Conservation (phyloP, 1,140 invertebrate genomes). For the Daktulosphaira vitifoliae region DNA sequence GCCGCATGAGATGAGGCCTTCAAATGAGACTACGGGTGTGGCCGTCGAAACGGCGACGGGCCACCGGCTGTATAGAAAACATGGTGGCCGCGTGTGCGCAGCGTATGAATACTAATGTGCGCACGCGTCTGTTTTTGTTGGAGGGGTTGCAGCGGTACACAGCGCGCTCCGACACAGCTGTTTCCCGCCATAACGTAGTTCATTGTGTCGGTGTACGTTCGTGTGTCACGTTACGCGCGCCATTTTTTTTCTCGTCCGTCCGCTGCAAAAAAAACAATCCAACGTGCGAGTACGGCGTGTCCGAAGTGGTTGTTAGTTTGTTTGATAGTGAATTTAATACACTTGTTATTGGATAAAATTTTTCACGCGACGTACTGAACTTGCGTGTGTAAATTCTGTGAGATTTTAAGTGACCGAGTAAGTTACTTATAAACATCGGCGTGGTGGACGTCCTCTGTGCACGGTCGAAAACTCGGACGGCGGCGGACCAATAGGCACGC, state of each 20-base stretch:
- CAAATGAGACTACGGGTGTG: no score
- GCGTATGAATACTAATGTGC: conserved; percentile 17
- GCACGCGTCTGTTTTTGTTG: neutral
- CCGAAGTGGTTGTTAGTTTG: conserved; percentile 29
- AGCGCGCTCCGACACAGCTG: conserved; percentile 27
- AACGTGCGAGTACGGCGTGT: neutral
- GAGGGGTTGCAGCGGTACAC: conserved; percentile 3
- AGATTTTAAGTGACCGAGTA: no score
- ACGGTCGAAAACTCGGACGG: neutral
- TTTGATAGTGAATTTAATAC: neutral
- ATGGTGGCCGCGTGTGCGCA: conserved; percentile 28
- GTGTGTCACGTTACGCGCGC: conserved; percentile 9
- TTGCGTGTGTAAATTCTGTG: no score
- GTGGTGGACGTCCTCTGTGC: neutral
- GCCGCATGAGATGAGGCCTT: no score
- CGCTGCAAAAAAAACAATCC: neutral
- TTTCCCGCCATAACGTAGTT: conserved; percentile 29
- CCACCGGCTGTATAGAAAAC: neutral
- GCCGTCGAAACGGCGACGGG: neutral
- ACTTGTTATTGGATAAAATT: no score
- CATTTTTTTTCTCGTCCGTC: conserved; percentile 24
- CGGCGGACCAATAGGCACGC: neutral
- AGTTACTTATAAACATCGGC: neutral
- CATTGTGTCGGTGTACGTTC: conserved; percentile 31
- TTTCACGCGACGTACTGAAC: no score